Evolutionary conservation across 1,140 invertebrate species (phyloP).

Genomic region (Helicoverpa armigera): DNA sequence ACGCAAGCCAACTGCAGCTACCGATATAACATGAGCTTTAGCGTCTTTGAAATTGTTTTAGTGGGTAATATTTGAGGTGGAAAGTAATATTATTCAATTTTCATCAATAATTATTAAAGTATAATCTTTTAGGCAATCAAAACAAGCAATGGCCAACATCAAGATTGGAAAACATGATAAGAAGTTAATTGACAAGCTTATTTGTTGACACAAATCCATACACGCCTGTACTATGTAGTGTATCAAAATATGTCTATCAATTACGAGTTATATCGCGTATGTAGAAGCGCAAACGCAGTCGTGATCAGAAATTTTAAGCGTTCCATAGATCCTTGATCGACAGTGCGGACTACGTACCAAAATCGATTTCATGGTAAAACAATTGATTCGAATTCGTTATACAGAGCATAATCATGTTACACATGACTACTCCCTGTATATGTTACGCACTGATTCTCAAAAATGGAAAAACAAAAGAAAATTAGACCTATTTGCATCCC

Average conservation of each 20-base stretch:
- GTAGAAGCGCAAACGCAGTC: conserved; percentile 43
- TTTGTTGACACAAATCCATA: background rate
- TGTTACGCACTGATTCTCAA: conserved; percentile 9
- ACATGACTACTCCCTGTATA: background rate
- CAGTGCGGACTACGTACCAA: conserved; percentile 23
- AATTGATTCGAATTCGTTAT: conserved; percentile 22
- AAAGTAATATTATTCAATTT: background rate
- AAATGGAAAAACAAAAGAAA: conserved; percentile 8
- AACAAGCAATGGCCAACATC: background rate
- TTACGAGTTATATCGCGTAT: conserved; percentile 42
- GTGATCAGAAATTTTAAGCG: conserved; percentile 44
- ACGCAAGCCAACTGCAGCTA: conserved; percentile 22
- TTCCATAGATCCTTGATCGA: conserved; percentile 34
- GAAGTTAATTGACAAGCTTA: background rate
- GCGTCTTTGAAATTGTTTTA: background rate
- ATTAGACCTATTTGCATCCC: background rate
- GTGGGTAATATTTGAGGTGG: background rate
- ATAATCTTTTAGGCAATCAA: background rate
- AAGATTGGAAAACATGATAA: background rate
- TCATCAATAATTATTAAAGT: background rate
- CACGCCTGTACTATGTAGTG: background rate
- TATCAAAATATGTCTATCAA: conserved; percentile 29
- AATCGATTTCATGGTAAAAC: conserved; percentile 40
- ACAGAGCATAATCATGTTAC: background rate
- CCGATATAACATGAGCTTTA: background rate